These are phyloP conservation scores for Magallana gigas DNA, from an alignment of 1,140 invertebrate genomes.

Conservation along the genomic window DNA sequence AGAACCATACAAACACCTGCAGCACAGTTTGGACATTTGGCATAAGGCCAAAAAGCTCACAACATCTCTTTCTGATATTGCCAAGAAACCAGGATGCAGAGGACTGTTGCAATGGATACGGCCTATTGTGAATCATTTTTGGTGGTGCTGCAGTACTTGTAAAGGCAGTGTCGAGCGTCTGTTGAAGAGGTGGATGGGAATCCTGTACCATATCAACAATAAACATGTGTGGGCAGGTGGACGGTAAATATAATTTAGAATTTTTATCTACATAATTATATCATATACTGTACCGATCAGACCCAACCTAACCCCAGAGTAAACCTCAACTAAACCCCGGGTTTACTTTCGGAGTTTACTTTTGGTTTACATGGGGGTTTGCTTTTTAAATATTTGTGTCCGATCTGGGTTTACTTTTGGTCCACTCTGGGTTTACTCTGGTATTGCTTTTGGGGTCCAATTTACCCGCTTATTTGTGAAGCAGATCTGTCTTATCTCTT, in stretches of 20 bases:
- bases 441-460: too few species aligned
- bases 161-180: background rate
- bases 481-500: too few species aligned
- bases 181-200: background rate
- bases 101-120: slow-evolving; percentile 8
- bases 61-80: background rate
- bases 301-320: too few species aligned
- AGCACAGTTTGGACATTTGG: slow-evolving; percentile 21
- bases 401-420: too few species aligned
- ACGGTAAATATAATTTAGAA: background rate
- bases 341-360: too few species aligned
- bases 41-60: background rate
- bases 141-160: slow-evolving; percentile 28
- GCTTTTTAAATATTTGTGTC: too few species aligned
- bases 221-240: background rate
- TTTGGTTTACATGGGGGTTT: too few species aligned
- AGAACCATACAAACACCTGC: background rate
- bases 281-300: too few species aligned
- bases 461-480: too few species aligned
- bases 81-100: background rate
- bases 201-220: background rate
- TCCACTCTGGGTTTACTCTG: too few species aligned
- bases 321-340: too few species aligned
- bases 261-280: too few species aligned
- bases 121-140: background rate